These are phyloP conservation scores for Philantomba maxwellii DNA, from an alignment of 2,113 vertebrate species.

Conservation along the genomic window DNA sequence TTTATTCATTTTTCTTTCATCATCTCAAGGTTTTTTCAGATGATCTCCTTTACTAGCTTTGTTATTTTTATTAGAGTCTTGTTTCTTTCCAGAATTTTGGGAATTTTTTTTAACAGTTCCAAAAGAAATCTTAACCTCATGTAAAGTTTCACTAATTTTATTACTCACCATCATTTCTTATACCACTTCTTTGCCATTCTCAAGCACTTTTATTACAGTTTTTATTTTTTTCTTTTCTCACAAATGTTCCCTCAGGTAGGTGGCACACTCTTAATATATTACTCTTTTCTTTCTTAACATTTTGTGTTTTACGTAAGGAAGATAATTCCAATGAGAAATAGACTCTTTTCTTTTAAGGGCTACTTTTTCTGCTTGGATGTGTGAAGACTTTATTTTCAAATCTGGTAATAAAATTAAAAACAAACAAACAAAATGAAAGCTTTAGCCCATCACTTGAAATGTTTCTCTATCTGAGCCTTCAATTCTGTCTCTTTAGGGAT, in stretches of 20 bases:
- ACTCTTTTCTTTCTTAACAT: background rate
- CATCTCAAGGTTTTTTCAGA: background rate
- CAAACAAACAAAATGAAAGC: background rate
- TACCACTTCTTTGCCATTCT: background rate
- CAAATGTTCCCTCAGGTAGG: background rate
- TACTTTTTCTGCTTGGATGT: background rate
- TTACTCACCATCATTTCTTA: background rate
- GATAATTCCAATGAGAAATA: background rate
- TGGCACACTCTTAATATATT: background rate
- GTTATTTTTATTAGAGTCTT: background rate
- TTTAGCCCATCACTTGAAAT: background rate
- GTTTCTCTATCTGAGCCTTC: background rate
- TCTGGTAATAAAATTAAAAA: background rate
- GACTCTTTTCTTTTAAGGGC: background rate
- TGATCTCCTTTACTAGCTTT: background rate
- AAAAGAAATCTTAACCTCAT: background rate
- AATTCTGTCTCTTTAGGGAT: background rate
- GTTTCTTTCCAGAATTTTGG: background rate
- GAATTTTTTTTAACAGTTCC: background rate
- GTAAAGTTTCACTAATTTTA: background rate
- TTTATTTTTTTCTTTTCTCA: background rate
- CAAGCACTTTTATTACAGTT: background rate
- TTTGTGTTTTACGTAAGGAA: background rate
- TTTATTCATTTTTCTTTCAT: background rate
- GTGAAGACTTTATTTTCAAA: background rate